Base-by-base conservation (phyloP, 1,140 invertebrate genomes). In the Chelonus insularis region DNA sequence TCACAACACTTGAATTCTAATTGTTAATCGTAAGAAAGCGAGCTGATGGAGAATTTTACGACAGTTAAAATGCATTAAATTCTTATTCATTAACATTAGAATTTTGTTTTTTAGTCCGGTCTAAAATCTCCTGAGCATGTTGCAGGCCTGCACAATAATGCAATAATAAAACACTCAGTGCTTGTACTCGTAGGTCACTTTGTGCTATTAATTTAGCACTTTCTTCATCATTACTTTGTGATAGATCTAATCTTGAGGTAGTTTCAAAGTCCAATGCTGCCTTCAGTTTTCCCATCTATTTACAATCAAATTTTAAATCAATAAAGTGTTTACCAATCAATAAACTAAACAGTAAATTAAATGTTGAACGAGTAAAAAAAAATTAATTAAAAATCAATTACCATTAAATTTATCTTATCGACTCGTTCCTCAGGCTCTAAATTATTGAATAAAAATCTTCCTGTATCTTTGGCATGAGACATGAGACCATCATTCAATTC, bases 61-160 rank as follows among this genome's bases (percentile, higher is more conserved):
- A n/a, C n/a, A n/a, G n/a, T n/a, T n/a, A n/a, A n/a, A n/a, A n/a
- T n/a, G n/a, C n/a, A n/a, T n/a, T n/a, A n/a, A n/a, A n/a, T 57
- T 55, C 54, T 36, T 41, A 20, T 32, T 59, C 1, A 25, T 23
- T 29, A 25, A n/a, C 23, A 41, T 16, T 39, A 12, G 14, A 41
- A 64, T 64, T 63, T 12, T 47, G 64, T 9, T 16, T 21, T 54
- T 72, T 64, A 20, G 64, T 51, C 50, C 63, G 65, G 6, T 84
- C 82, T 61, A 81, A 68, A 25, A 78, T 64, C 59, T 88, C 86
- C 56, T 87, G 79, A 14, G 85, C 85, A 62, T 87, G 83, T 70
- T 93, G 91, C 32, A 94, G 77, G 6, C 90, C 91, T 1, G 91
- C 87, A 76, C 92, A 95, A 79, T 91, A 94, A 75, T 94, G 91